Percentiles rank a stretch among this genome's conserved stretches.
Evolutionary conservation across 2,888 invertebrate genomes (phyloP).

Genomic region (Congeria kusceri): DNA sequence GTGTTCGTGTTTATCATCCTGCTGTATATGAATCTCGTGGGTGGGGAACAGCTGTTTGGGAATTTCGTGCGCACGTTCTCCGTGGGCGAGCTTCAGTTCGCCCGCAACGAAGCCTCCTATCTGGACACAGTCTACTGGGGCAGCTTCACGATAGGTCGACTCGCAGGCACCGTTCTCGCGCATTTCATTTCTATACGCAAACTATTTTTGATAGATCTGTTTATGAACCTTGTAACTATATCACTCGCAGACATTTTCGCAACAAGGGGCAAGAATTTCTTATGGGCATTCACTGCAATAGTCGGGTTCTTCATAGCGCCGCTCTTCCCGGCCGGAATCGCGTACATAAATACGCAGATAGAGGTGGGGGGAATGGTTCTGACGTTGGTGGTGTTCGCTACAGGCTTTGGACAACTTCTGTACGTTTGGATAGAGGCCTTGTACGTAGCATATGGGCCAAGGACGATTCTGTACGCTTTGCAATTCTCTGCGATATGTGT

Average conservation of each 20-base stretch:
- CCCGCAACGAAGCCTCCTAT: conserved; percentile 60
- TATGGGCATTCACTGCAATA: conserved; percentile 59
- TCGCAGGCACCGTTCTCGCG: conserved; percentile 48
- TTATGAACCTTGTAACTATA: conserved; percentile 44
- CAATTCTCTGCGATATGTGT: conserved; percentile 47
- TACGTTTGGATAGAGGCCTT: conserved; percentile 59
- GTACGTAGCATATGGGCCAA: conserved; percentile 54
- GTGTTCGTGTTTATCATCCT: conserved; percentile 47
- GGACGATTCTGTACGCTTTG: conserved; percentile 55
- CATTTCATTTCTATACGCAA: conserved; percentile 50
- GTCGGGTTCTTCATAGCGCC: conserved; percentile 59
- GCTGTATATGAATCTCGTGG: conserved; percentile 51
- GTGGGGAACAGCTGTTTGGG: conserved; percentile 61
- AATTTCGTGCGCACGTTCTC: conserved; percentile 63
- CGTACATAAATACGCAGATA: conserved; percentile 62
- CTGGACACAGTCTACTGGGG: conserved; percentile 64
- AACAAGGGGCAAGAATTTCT: conserved; percentile 28
- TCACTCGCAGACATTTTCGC: conserved; percentile 58
- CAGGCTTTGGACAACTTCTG: conserved; percentile 54
- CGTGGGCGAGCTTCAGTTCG: conserved; percentile 57
- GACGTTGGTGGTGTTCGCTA: conserved; percentile 54
- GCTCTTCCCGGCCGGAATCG: conserved; percentile 61
- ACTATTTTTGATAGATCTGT: conserved; percentile 50
- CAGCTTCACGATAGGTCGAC: conserved; percentile 59
- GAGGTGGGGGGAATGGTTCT: conserved; percentile 60